Base-by-base conservation (phyloP, 2,888 invertebrate genomes). In the Drosophila ustulata region DNA sequence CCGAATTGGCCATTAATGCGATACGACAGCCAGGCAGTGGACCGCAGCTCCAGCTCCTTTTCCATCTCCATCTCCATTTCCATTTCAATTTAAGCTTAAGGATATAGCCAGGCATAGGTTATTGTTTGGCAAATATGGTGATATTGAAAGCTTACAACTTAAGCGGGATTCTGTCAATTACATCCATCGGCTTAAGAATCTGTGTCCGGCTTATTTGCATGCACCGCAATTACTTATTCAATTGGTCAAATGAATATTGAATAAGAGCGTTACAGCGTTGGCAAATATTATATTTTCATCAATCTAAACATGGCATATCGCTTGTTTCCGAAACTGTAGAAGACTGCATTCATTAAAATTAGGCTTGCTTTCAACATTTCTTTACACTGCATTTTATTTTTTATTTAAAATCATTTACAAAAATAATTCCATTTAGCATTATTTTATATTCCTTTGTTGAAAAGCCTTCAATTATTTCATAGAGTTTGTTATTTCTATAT, bases 101-200 rank as follows among this genome's bases (percentile, higher is more conserved):
- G n/a, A 51, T 28, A 1, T n/a, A 11, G 4, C 3, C 9, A 43
- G 23, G 30, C 13, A 47, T 37, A 30, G 47, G 23, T 43, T 50
- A 32, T 34, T 56, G 32, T 64, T 47, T 57, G 57, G n/a, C 64
- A 50, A 18, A 50, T 47, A 47, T 63, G 55, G 41, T 52, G 50
- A 46, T 56, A 55, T 45, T 41, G 13, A 52, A 13, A 26, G 71
- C 73, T 65, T 56, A 57, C 55, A 70, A 45, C 43, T 52, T 65
- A 75, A 71, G 55, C 66, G 34, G 32, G n/a, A 64, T 47, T 69
- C 45, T 18, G 50, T 46, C 75, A 67, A 74, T 63, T 72, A 68
- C 26, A 59, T 39, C 28, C 41, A 56, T 59, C 46, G 49, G 49
- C 39, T 39, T 9, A 43, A 18, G 55, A 51, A 52, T 37, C 66